These are phyloP conservation scores for Stenolophus ochropezus DNA, from an alignment of 2,888 invertebrate species.

Conservation along the genomic window DNA sequence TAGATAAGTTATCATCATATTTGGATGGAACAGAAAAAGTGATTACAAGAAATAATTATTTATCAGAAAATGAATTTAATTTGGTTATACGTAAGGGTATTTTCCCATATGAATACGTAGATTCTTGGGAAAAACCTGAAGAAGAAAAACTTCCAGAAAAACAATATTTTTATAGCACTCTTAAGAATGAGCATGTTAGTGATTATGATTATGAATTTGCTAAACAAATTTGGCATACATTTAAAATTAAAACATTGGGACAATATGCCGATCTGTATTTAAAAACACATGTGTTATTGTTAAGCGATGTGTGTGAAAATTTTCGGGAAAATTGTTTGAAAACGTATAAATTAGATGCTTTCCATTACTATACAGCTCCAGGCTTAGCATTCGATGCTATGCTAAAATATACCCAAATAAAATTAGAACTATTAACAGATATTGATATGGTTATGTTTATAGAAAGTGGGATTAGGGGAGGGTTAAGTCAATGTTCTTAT, in stretches of 20 bases:
- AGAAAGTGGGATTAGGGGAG: conserved; percentile 67
- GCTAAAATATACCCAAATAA: conserved; percentile 67
- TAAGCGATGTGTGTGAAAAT: conserved; percentile 67
- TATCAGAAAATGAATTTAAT: conserved; percentile 45
- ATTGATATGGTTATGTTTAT: conserved; percentile 68
- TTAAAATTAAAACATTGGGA: conserved; percentile 66
- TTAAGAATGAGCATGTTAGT: conserved; percentile 63
- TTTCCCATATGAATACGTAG: conserved; percentile 66
- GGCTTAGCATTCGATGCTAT: conserved; percentile 68
- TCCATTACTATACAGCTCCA: conserved; percentile 68
- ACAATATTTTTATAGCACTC: conserved; percentile 64
- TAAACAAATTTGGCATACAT: conserved; percentile 66
- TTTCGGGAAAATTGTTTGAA: conserved; percentile 65
- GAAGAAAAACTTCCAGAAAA: conserved; percentile 64
- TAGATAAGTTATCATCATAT: conserved; percentile 65
- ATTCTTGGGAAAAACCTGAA: conserved; percentile 62
- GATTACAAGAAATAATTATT: conserved; percentile 51
- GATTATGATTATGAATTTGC: conserved; percentile 68
- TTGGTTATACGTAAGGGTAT: conserved; percentile 64
- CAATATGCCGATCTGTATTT: conserved; percentile 68
- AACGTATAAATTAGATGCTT: conserved; percentile 66
- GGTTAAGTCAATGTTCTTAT: conserved; percentile 66
- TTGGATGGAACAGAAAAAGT: conserved; percentile 58
- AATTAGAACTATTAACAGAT: conserved; percentile 68
- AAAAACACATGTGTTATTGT: conserved; percentile 66